Evolutionary conservation across 1,140 invertebrate genomes (phyloP).

Genomic region (Drosophila orosa): DNA sequence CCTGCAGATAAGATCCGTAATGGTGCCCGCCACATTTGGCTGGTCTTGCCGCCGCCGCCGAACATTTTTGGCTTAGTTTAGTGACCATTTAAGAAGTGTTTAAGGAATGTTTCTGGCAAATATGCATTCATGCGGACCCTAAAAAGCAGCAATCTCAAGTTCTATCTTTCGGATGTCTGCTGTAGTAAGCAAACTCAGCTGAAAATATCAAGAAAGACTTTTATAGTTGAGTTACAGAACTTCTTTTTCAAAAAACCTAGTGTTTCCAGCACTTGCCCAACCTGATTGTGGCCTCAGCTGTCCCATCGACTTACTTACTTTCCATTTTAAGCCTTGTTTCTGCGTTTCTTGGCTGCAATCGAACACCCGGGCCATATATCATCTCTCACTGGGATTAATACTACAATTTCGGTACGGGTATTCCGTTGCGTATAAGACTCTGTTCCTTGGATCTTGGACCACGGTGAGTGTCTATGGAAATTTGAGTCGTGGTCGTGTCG

Average conservation of each 20-base stretch:
- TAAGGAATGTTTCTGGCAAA: constrained; percentile 22
- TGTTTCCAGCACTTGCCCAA: constrained; percentile 2
- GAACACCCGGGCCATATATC: constrained; percentile 55
- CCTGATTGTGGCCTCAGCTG: constrained; percentile 12
- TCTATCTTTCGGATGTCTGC: constrained; percentile 1
- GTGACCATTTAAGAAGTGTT: constrained; percentile 41
- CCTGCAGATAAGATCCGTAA: constrained; percentile 51
- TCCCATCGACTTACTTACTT: constrained; percentile 29
- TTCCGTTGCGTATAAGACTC: constrained; percentile 4
- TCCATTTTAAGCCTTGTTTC: constrained; percentile 32
- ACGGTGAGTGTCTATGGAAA: constrained; percentile 51
- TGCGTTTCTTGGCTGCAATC: constrained; percentile 43
- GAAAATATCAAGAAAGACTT: background rate
- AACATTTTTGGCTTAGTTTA: constrained; percentile 27
- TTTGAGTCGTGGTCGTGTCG: constrained; percentile 47
- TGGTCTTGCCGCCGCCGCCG: background rate
- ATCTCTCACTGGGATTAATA: constrained; percentile 36
- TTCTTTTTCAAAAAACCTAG: background rate
- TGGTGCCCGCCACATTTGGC: constrained; percentile 33
- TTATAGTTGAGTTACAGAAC: background rate
- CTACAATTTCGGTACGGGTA: constrained; percentile 15
- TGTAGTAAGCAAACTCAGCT: background rate
- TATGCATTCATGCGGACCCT: constrained; percentile 3
- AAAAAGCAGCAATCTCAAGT: background rate
- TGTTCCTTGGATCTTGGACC: constrained; percentile 9